Percentiles rank a stretch among this genome's conserved stretches.
Conservation (phyloP, 2,113 vertebrate species). For the Limnothrissa miodon region DNA sequence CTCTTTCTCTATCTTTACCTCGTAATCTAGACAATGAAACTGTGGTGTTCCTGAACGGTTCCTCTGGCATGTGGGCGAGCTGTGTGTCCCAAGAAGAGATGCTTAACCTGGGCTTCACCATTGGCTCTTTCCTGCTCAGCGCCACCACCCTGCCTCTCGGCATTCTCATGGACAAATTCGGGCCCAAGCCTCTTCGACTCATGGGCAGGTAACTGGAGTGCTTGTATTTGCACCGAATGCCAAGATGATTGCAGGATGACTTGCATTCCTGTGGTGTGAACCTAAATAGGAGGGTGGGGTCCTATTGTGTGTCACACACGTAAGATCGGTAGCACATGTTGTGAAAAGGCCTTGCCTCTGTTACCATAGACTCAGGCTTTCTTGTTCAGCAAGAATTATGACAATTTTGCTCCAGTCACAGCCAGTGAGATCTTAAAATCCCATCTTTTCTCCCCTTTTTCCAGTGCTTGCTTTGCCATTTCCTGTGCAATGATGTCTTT, state of each 20-base stretch:
- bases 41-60: neutral
- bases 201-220: constrained; percentile 74
- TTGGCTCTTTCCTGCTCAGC: constrained; percentile 86
- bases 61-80: constrained; percentile 55
- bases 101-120: constrained; percentile 88
- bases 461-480: constrained; percentile 75
- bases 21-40: constrained; percentile 60
- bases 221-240: neutral
- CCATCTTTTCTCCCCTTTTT: constrained; percentile 14
- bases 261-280: neutral
- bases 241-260: neutral
- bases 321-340: neutral
- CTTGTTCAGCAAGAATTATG: neutral
- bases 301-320: neutral
- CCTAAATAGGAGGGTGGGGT: neutral
- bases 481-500: constrained; percentile 83
- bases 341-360: neutral
- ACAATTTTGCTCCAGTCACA: neutral
- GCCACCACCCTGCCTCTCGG: constrained; percentile 86
- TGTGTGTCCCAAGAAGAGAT: constrained; percentile 85
- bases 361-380: neutral
- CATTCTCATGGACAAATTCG: constrained; percentile 86
- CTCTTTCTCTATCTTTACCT: neutral
- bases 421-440: neutral
- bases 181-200: constrained; percentile 81